Percentiles rank a stretch among this genome's conserved stretches.
phyloP scores from a whole-genome alignment of 2,113 vertebrate species.

The Rostratula benghalensis region DNA sequence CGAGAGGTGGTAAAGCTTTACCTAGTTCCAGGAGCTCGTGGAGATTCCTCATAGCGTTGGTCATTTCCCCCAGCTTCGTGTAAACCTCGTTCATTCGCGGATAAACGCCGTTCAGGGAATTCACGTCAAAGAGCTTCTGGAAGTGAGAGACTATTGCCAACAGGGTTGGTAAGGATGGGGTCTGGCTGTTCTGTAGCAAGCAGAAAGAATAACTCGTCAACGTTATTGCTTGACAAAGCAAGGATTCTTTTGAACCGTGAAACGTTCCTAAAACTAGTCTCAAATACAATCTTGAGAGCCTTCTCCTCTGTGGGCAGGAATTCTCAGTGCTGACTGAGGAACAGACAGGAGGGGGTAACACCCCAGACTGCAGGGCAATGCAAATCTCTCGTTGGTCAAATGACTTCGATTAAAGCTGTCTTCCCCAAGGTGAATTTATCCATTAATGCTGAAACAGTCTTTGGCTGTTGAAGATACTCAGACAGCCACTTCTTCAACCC shows the following conservation, averaged over 20 bases:
- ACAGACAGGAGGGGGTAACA: not conserved
- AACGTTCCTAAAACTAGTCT: not conserved
- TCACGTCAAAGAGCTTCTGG: conserved; percentile 89
- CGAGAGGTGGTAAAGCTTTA: conserved; percentile 14
- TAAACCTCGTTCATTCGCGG: conserved; percentile 92
- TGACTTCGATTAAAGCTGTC: not conserved
- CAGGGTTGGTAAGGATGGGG: conserved; percentile 75
- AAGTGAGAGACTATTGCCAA: conserved; percentile 87
- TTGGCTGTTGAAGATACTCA: not conserved
- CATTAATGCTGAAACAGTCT: not conserved
- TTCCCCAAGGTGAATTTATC: conserved; percentile 7
- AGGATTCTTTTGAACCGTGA: not conserved
- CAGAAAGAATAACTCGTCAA: not conserved
- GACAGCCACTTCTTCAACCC: not conserved
- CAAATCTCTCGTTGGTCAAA: not conserved
- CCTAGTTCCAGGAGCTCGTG: conserved; percentile 83
- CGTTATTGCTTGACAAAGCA: not conserved
- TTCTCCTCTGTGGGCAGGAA: not conserved
- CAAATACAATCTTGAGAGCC: not conserved
- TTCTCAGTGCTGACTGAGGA: not conserved
- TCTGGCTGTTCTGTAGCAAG: conserved; percentile 71
- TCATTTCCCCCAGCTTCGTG: conserved; percentile 85
- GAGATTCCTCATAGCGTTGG: conserved; percentile 85
- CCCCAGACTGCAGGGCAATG: not conserved
- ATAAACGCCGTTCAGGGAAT: conserved; percentile 82